Base-by-base conservation (phyloP, 2,113 vertebrate genomes). In the Ranitomeya imitator region DNA sequence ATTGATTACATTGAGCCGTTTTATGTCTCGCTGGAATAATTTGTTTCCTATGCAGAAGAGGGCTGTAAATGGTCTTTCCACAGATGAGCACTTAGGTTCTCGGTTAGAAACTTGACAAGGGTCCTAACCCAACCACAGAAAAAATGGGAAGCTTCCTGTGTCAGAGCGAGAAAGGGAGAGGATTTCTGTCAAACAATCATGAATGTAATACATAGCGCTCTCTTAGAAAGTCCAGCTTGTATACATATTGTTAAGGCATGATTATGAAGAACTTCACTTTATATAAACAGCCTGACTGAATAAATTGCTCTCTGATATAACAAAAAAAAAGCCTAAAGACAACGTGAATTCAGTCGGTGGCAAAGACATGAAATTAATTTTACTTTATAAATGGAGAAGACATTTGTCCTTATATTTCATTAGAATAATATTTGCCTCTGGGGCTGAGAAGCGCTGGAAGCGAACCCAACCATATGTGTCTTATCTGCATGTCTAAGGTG, bases 161-260 rank as follows among this genome's bases (percentile, higher is more conserved):
- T 94, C 92, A 94, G 94, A 92, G 95, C 94, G 94, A 96, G 94
- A 97, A 95, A 96, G 95, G 96, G 95, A 96, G 94, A 96, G 96
- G 95, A 92, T 95, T 96, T 95, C 96, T 98, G 98, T 98, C 97
- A 99, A 99, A 99, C 98, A 98, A 96, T 96, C 94, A 96, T 95
- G 96, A 97, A 97, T 97, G 95, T 95, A 98, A 97, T 97, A 97
- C 93, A 95, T 95, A 90, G 95, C 94, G 94, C 95, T 97, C 95
- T 97, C 95, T 96, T 94, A 95, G 96, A 95, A 96, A 95, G 96
- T 96, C 96, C 95, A 94, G 94, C 94, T 94, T 97, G 97, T 98
- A 96, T 98, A 98, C 95, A 97, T 96, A 97, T 95, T 96, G 95
- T 95, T 95, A 95, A 93, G 92, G 93, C 96, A 94, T 96, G 95